These are phyloP conservation scores for Zele albiditarsus DNA, from an alignment of 2,888 invertebrate species.

Conservation along the genomic window DNA sequence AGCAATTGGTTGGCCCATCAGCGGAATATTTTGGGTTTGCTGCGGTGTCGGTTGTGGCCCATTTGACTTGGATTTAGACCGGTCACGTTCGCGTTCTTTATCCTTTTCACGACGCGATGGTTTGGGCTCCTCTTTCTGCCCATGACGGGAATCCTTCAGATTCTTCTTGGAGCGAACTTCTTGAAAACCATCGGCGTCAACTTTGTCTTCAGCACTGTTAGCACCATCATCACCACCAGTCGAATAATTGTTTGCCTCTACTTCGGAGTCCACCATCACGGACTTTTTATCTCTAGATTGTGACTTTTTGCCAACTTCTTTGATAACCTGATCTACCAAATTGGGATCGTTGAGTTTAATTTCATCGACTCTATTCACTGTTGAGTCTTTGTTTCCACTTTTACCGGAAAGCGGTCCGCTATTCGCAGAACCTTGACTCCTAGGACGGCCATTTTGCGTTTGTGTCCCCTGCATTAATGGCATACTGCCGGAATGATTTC, in stretches of 20 bases:
- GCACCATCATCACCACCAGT: constrained; percentile 70
- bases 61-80: constrained; percentile 68
- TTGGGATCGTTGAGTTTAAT: constrained; percentile 75
- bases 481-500: constrained; percentile 68
- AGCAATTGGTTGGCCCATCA: constrained; percentile 74
- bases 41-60: constrained; percentile 59
- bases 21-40: constrained; percentile 73
- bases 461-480: constrained; percentile 62
- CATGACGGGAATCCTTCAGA: constrained; percentile 77
- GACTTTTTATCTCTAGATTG: constrained; percentile 67
- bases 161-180: constrained; percentile 88
- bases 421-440: constrained; percentile 66
- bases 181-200: constrained; percentile 84
- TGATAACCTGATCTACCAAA: constrained; percentile 75
- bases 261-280: constrained; percentile 74
- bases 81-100: constrained; percentile 66
- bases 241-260: constrained; percentile 75
- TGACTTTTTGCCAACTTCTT: constrained; percentile 71
- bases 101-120: constrained; percentile 61
- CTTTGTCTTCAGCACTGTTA: constrained; percentile 65
- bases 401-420: constrained; percentile 56
- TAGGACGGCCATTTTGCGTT: constrained; percentile 64
- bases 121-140: constrained; percentile 67
- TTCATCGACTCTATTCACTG: constrained; percentile 75
- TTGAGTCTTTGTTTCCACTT: constrained; percentile 66